Evolutionary conservation across 2,888 invertebrate genomes (phyloP), one percentile per base, ranked within the genome.

Genomic region (Ophioninae sp.): DNA sequence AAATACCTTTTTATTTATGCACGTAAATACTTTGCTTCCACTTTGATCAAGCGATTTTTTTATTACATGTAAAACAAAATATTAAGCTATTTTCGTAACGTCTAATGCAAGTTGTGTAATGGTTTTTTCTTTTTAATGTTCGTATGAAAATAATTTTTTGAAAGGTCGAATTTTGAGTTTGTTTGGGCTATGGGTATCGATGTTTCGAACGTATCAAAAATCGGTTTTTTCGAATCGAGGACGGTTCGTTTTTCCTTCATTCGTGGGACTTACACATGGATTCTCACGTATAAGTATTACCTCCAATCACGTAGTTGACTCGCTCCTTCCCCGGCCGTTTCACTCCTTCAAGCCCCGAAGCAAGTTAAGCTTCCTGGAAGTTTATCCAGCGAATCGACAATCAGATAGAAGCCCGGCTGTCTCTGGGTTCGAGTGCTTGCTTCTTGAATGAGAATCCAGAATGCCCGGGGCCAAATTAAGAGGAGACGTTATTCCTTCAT

Each of bases 331-430:
- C 68, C 37, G 71, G 64, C 64, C 56, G 37, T 63, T 56, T 22
- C 59, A 58, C 67, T 67, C 65, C 59, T 67, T 64, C 59, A 22
- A 59, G 37, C 73, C 78, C 63, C 64, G 56, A 63, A 82, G 77
- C 82, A 79, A 65, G 71, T 79, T 81, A 79, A 73, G 75, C 81
- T 76, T 77, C n/a, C 77, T 69, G 68, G 64, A 82, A 82, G 84
- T 84, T 84, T 82, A 84, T 84, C 82, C 82, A 84, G 64, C 82
- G 82, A 82, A 82, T 82, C 81, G 81, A 76, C 82, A 82, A 84
- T 84, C 84, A 79, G 75, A 79, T 58, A 69, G 79, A 82, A 51
- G 64, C 44, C 64, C 39, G 39, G 22, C 56, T 58, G 44, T 39
- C 69, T 69, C 44, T 51, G 56, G 10, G 41, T 69, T 79, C 73